Evolutionary conservation across 1,140 invertebrate species (phyloP).

Genomic region (Mamestra configurata): DNA sequence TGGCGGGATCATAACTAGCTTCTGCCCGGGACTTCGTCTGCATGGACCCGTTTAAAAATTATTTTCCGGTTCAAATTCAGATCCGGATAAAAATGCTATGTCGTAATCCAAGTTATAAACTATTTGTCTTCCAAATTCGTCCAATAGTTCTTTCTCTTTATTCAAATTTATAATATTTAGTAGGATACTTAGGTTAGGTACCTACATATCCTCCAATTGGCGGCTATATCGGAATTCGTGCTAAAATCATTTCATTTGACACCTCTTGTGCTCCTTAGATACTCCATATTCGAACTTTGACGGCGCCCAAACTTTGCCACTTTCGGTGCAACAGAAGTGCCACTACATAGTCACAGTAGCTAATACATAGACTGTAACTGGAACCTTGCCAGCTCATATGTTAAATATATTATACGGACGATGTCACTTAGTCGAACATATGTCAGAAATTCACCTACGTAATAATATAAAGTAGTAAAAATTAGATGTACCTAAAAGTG

Average conservation of each 20-base stretch:
- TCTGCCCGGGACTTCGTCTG: too few species aligned
- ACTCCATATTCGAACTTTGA: conserved; percentile 8
- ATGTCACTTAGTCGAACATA: conserved; percentile 1
- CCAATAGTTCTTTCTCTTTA: too few species aligned
- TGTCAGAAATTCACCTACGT: not conserved
- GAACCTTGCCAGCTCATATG: conserved; percentile 6
- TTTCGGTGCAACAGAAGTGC: not conserved
- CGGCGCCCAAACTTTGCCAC: conserved; percentile 3
- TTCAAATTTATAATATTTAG: too few species aligned
- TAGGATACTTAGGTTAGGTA: not conserved
- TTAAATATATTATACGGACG: not conserved
- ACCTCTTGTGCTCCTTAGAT: not conserved
- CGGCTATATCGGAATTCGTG: not conserved
- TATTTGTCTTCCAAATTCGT: too few species aligned
- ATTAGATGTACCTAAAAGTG: conserved; percentile 1
- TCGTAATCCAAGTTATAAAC: too few species aligned
- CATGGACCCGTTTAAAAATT: too few species aligned
- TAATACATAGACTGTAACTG: conserved; percentile 12
- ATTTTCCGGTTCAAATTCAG: too few species aligned
- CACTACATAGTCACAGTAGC: not conserved
- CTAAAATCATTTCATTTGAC: not conserved
- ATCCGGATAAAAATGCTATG: too few species aligned
- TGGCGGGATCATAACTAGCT: too few species aligned
- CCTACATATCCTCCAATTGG: not conserved
- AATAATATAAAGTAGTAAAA: not conserved